Conservation (phyloP, 2,113 vertebrate genomes). For the Malaclemys terrapin region DNA sequence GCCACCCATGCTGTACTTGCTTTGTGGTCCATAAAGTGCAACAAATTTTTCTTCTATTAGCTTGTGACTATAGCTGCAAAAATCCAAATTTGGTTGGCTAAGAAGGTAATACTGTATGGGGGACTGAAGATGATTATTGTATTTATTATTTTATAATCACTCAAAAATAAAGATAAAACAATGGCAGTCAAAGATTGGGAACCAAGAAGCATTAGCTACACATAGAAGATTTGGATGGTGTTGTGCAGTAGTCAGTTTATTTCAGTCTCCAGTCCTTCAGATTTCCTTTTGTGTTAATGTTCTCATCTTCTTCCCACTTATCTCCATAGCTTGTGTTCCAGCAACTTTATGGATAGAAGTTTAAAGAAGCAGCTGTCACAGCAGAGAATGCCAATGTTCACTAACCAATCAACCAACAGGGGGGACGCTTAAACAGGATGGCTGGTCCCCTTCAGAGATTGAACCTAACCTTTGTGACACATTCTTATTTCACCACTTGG, state of each 20-base stretch:
- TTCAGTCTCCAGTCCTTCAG: neutral
- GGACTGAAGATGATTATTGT: conserved; percentile 14
- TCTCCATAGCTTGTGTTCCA: conserved; percentile 56
- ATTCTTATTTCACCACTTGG: conserved; percentile 53
- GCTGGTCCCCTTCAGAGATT: conserved; percentile 58
- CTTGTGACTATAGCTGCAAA: neutral
- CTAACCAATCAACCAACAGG: conserved; percentile 62
- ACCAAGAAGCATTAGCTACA: conserved; percentile 4
- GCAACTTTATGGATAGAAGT: conserved; percentile 69
- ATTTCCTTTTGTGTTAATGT: neutral
- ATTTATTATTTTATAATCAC: conserved; percentile 15
- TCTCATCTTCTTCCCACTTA: neutral
- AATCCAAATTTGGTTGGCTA: neutral
- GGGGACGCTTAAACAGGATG: conserved; percentile 65
- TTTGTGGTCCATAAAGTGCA: neutral
- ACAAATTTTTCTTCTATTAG: neutral
- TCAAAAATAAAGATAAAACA: conserved; percentile 9
- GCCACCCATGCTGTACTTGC: neutral
- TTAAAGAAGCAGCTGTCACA: conserved; percentile 89
- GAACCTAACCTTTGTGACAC: conserved; percentile 61
- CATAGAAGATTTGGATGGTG: conserved; percentile 9
- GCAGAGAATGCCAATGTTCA: conserved; percentile 53
- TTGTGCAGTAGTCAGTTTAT: neutral
- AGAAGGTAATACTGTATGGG: neutral
- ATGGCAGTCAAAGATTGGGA: conserved; percentile 34